Conservation (phyloP, 1,140 invertebrate genomes). For the Bombus fervidus region DNA sequence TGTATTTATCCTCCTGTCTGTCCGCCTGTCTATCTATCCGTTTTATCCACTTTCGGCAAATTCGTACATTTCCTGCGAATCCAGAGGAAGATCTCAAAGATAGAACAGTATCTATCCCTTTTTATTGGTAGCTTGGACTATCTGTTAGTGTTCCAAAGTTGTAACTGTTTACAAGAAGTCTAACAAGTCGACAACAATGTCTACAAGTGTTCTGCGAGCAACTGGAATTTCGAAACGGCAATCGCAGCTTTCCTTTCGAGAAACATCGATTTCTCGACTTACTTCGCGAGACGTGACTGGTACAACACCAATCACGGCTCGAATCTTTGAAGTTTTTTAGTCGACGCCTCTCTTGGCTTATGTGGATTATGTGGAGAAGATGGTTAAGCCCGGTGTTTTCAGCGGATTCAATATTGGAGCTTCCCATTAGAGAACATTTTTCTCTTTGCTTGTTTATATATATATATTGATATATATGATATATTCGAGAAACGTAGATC, state of each 20-base stretch:
- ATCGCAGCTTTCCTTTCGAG: not conserved
- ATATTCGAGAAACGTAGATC: not conserved
- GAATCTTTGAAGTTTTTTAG: not conserved
- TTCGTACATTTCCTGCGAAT: not conserved
- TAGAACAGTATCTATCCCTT: too few species aligned
- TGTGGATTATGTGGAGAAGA: not conserved
- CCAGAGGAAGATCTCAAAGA: too few species aligned
- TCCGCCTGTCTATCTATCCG: too few species aligned
- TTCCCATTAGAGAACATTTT: not conserved
- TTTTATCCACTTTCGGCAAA: not conserved
- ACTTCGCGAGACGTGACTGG: not conserved
- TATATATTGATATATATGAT: too few species aligned
- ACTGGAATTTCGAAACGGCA: not conserved
- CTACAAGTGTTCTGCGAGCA: not conserved
- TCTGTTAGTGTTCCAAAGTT: too few species aligned
- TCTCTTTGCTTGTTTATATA: not conserved
- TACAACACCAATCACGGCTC: constrained; percentile 5
- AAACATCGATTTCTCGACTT: not conserved
- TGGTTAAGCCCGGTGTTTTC: not conserved
- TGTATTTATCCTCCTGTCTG: too few species aligned
- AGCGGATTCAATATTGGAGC: constrained; percentile 4
- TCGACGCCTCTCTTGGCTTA: not conserved
- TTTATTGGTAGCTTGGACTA: too few species aligned
- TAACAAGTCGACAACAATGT: not conserved
- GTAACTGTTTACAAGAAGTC: not conserved